These are phyloP conservation scores for Crypturellus undulatus DNA, from an alignment of 2,113 vertebrate species.

Conservation along the genomic window DNA sequence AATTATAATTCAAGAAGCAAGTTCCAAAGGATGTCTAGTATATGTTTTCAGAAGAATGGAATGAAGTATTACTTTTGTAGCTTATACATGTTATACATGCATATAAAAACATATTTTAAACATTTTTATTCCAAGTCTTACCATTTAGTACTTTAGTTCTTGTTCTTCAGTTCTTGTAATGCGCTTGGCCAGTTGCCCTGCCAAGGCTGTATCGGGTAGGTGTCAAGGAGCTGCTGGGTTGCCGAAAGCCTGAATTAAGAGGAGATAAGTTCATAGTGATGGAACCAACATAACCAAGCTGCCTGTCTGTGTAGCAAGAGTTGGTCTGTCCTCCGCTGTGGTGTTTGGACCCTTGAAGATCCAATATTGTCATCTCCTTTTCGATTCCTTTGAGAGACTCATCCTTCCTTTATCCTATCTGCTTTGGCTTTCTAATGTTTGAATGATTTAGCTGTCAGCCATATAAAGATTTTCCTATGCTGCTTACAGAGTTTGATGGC, in stretches of 20 bases:
- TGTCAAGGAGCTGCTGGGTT: background rate
- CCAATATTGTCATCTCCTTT: background rate
- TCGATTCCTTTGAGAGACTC: background rate
- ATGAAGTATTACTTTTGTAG: background rate
- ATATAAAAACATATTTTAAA: background rate
- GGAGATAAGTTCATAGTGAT: accelerated
- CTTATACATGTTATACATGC: background rate
- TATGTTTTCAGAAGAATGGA: background rate
- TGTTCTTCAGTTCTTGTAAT: background rate
- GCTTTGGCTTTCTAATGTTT: background rate
- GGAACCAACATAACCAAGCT: background rate
- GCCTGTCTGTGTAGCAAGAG: background rate
- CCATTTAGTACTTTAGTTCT: background rate
- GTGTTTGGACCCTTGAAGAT: background rate
- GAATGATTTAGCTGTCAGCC: background rate
- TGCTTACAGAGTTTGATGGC: background rate
- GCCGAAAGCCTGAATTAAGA: background rate
- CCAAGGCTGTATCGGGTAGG: background rate
- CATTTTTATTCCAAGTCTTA: accelerated
- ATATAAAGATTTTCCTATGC: background rate
- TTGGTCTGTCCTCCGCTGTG: background rate
- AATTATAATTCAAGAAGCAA: background rate
- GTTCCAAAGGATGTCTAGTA: background rate
- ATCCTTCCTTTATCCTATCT: background rate
- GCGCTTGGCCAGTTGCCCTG: background rate